A percentile compares a stretch with the other conserved stretches of the same genome.
Conservation (phyloP, 2,797 vertebrate species). For the Muraenolepis orangiensis region DNA sequence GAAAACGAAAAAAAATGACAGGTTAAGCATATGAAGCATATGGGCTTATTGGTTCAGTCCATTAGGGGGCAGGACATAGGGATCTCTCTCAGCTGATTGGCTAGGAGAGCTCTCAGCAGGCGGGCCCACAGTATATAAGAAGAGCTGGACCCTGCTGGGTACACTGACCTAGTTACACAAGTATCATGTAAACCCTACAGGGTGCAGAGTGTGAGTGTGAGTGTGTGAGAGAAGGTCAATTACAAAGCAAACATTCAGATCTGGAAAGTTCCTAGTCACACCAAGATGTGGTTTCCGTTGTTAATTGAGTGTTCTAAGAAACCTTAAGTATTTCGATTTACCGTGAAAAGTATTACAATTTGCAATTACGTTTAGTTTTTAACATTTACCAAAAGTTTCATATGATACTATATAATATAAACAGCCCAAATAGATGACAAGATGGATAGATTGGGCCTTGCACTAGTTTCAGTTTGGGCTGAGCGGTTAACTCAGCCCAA, state of each 20-base stretch:
- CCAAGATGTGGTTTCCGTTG: not conserved
- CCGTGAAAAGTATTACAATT: too few relatives aligned
- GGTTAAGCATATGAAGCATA: not conserved
- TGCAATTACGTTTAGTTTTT: too few relatives aligned
- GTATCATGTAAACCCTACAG: not conserved
- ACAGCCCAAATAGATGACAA: too few relatives aligned
- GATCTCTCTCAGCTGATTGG: slow-evolving; percentile 22
- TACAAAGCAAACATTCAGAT: not conserved
- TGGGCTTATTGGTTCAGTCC: not conserved
- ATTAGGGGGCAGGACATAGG: not conserved
- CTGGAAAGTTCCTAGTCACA: not conserved
- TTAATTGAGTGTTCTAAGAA: too few relatives aligned
- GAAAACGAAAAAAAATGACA: slow-evolving; percentile 1
- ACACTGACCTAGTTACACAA: not conserved
- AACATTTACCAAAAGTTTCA: too few relatives aligned
- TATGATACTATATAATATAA: too few relatives aligned
- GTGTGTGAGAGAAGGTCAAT: not conserved
- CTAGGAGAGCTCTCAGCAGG: slow-evolving; percentile 7
- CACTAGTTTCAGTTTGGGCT: too few relatives aligned
- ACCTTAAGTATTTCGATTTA: too few relatives aligned
- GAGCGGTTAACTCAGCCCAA: too few relatives aligned
- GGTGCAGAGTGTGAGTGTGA: not conserved
- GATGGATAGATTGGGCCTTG: too few relatives aligned
- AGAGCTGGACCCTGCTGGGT: not conserved
- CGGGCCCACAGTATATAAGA: not conserved